Evolutionary conservation across 2,113 vertebrate genomes (phyloP).

Genomic region (Pardalotus punctatus): DNA sequence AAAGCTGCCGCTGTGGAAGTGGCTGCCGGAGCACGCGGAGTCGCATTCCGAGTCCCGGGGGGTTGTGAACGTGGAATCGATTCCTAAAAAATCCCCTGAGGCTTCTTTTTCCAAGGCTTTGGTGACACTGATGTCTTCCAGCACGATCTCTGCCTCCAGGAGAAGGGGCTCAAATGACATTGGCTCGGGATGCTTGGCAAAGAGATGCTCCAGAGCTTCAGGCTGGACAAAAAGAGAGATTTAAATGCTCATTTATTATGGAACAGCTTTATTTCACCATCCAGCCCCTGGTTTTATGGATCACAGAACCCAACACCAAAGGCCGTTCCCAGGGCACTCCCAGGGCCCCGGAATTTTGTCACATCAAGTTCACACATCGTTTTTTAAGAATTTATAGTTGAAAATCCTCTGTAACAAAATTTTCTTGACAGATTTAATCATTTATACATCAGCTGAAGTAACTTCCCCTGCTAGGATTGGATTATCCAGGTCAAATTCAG

Average conservation of each 20-base stretch:
- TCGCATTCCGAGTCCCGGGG: slow-evolving; percentile 28
- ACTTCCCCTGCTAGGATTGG: neutral
- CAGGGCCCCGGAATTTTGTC: neutral
- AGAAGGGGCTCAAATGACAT: slow-evolving; percentile 80
- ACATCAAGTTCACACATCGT: rapidly evolving
- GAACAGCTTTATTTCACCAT: neutral
- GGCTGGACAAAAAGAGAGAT: slow-evolving; percentile 77
- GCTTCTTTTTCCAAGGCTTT: slow-evolving; percentile 46
- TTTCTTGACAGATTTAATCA: neutral
- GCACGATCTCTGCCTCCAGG: slow-evolving; percentile 81
- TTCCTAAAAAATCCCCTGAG: neutral
- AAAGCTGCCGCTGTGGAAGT: slow-evolving; percentile 2
- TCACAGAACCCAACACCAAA: neutral
- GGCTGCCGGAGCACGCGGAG: slow-evolving; percentile 50
- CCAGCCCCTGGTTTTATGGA: neutral
- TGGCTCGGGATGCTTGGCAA: slow-evolving; percentile 74
- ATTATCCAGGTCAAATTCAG: neutral
- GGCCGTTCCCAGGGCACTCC: neutral
- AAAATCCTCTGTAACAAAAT: neutral
- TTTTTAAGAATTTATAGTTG: neutral
- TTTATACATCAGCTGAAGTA: neutral
- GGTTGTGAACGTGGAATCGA: neutral
- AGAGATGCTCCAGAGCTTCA: slow-evolving; percentile 84
- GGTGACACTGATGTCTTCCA: slow-evolving; percentile 80
- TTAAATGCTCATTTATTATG: slow-evolving; percentile 37